Evolutionary conservation across 2,888 invertebrate genomes (phyloP), one percentile per base, ranked within the genome.

Genomic region (Spodoptera littoralis): DNA sequence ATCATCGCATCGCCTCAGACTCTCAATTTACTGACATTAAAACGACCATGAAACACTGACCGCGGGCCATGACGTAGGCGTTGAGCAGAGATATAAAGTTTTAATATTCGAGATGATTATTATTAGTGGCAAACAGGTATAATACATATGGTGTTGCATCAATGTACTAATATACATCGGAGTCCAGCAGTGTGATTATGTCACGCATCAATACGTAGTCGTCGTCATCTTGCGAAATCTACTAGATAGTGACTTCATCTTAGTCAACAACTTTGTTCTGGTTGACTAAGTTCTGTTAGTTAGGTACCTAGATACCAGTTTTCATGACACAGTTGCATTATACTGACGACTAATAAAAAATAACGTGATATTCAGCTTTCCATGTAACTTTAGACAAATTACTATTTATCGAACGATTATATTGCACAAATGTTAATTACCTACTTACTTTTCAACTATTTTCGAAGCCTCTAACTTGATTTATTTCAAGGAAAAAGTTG

Each of bases 31-130:
- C 77, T 88, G 86, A 88, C 88, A 89, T 90, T 88, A 89, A 86
- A 87, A 83, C 70, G 83, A 80, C 86, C 87, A 78, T 90, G 88
- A 85, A 85, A 88, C 83, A 87, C 80, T 86, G 83, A 85, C 84
- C 82, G 79, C 73, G 62, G 62, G 72, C 60, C 60, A 67, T 70
- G 65, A 72, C 71, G 71, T 70, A 73, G 63, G 62, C 66, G 64
- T 65, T 36, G 54, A 68, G 46, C 46, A 56, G 48, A 70, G 48
- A 61, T 80, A 74, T 65, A 80, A 62, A 66, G 48, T 77, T 76
- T 73, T 68, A 76, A 79, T 73, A 71, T 59, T 56, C 49, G 60
- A 30, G 55, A 36, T 42, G 58, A 60, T 74, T 18, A 76, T 74
- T 78, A 70, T 73, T 70, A 70, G 60, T 78, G 61, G 64, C 65